These are phyloP conservation scores for Myiozetetes cayanensis DNA, from an alignment of 2,113 vertebrate species.

Conservation along the genomic window DNA sequence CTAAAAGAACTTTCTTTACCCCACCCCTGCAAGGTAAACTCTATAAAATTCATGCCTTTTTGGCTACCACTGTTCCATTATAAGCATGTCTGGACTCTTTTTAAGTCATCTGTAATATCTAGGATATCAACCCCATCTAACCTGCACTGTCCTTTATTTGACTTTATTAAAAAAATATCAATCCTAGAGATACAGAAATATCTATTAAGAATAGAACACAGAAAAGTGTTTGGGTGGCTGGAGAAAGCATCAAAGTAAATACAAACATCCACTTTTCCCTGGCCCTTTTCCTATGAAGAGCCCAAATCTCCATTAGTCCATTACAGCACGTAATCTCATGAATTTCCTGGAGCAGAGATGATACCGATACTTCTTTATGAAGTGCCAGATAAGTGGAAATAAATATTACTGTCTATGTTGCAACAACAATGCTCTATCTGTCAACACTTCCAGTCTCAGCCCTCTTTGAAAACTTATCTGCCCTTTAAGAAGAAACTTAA, in stretches of 20 bases:
- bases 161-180: conserved; percentile 17
- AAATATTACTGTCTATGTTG: not conserved
- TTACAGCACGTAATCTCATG: not conserved
- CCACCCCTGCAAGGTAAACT: not conserved
- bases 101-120: not conserved
- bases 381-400: not conserved
- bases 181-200: not conserved
- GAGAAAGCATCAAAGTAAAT: not conserved
- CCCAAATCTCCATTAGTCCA: not conserved
- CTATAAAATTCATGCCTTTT: not conserved
- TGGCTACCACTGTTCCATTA: not conserved
- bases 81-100: not conserved
- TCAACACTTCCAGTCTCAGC: not conserved
- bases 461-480: not conserved
- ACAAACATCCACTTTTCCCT: not conserved
- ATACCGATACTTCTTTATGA: not conserved
- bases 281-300: not conserved
- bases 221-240: not conserved
- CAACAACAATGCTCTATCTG: not conserved
- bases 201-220: not conserved
- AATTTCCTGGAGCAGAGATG: not conserved
- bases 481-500: not conserved
- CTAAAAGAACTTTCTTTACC: not conserved
- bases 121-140: not conserved
- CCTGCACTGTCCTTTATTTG: not conserved